phyloP scores from a whole-genome alignment of 2,113 vertebrate species.

The Dromaius novaehollandiae region DNA sequence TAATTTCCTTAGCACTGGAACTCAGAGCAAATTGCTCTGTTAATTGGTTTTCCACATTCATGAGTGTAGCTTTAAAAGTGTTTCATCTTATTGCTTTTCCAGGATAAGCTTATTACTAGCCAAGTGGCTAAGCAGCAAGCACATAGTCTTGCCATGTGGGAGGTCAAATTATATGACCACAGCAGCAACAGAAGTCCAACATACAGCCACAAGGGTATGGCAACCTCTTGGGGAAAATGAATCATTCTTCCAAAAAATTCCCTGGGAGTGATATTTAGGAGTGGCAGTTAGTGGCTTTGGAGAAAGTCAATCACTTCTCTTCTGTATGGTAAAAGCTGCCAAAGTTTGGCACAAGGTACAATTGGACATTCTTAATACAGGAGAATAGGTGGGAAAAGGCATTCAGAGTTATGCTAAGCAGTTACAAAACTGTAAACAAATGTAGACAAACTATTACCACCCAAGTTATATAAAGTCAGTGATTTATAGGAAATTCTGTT shows the following conservation, averaged over 20 bases:
- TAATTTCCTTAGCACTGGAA: background rate
- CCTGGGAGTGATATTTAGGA: constrained; percentile 23
- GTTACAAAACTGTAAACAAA: background rate
- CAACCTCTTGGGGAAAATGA: constrained; percentile 29
- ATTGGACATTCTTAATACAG: background rate
- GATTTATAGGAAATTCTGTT: constrained; percentile 15
- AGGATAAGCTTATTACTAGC: constrained; percentile 24
- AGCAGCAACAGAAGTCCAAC: background rate
- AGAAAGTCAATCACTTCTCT: constrained; percentile 45
- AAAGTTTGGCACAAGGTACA: background rate
- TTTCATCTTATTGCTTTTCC: constrained; percentile 43
- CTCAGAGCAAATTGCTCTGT: background rate
- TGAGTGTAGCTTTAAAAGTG: background rate
- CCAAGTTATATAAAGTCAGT: background rate
- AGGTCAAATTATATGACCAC: constrained; percentile 29
- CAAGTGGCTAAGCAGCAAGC: background rate
- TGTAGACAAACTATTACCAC: background rate
- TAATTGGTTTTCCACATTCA: constrained; percentile 19
- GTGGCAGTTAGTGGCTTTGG: constrained; percentile 22
- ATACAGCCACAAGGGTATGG: background rate
- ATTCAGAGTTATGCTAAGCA: background rate
- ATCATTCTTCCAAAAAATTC: constrained; percentile 34
- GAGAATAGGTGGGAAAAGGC: background rate
- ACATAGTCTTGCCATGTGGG: background rate
- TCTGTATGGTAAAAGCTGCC: background rate